These are phyloP conservation scores for Pentalonia nigronervosa DNA, from an alignment of 1,140 invertebrate species.

Conservation along the genomic window DNA sequence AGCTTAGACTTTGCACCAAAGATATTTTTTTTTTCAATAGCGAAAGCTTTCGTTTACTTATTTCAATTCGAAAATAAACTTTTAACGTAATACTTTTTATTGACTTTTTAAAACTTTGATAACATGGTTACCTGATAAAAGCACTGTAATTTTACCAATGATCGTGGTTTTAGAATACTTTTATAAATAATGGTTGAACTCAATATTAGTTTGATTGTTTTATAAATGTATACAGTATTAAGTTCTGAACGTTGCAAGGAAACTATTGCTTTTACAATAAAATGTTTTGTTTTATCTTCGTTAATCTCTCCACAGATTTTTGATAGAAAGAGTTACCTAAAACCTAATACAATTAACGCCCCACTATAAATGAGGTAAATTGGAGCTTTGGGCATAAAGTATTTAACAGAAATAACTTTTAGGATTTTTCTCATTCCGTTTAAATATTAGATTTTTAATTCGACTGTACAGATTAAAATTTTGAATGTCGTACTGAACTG, in stretches of 20 bases:
- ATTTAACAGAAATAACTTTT: neutral
- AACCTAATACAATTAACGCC: neutral
- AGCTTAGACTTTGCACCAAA: neutral
- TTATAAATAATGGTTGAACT: neutral
- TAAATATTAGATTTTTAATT: neutral
- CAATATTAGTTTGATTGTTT: neutral
- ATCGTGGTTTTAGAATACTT: neutral
- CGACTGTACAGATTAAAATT: neutral
- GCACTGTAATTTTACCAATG: neutral
- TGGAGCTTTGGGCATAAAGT: neutral
- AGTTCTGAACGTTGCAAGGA: neutral
- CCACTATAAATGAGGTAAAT: neutral
- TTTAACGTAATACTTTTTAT: slow-evolving; percentile 3
- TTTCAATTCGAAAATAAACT: neutral
- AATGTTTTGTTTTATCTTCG: neutral
- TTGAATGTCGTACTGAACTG: neutral
- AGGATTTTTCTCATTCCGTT: neutral
- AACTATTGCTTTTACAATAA: neutral
- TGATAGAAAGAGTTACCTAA: neutral
- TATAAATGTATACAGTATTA: neutral
- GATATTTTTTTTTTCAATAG: neutral
- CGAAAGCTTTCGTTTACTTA: neutral
- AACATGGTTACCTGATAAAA: neutral
- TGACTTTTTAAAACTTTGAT: neutral
- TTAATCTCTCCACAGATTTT: neutral